phyloP scores from a whole-genome alignment of 2,113 vertebrate genomes.

The Hydrolagus affinis region DNA sequence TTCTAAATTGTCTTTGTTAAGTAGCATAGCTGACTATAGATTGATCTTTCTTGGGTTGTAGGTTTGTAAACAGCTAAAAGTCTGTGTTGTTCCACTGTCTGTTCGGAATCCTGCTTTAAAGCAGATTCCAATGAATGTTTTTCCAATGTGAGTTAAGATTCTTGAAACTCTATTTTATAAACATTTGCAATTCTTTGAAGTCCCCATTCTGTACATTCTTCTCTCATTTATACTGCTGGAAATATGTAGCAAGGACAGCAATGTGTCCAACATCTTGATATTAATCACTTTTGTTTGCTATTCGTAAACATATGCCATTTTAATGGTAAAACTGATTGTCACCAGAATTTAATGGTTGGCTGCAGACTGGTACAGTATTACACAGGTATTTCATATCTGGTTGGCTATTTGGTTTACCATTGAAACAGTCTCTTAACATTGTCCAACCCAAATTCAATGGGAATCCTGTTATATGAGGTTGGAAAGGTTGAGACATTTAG shows the following conservation, averaged over 20 bases:
- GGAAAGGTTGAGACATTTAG: too few relatives aligned
- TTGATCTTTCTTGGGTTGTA: not conserved
- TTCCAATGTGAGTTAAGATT: not conserved
- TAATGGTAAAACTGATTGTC: not conserved
- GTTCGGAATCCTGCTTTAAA: not conserved
- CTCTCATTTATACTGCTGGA: not conserved
- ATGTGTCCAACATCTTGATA: not conserved
- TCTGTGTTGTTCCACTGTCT: not conserved
- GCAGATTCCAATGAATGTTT: not conserved
- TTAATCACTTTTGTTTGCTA: not conserved
- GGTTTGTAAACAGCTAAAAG: not conserved
- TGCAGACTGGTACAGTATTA: not conserved
- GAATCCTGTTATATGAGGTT: not conserved
- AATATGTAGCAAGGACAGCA: not conserved
- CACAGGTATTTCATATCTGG: not conserved
- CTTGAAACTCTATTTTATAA: not conserved
- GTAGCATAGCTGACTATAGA: not conserved
- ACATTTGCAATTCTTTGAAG: not conserved
- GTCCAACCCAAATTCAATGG: not conserved
- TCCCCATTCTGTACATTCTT: not conserved
- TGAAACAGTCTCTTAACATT: not conserved
- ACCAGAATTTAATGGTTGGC: not conserved
- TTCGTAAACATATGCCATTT: not conserved
- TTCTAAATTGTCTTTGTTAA: not conserved
- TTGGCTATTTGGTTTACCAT: not conserved